Percentiles rank a stretch among this genome's conserved stretches.
phyloP scores from a whole-genome alignment of 2,888 invertebrate species.

The Baccha elongata region DNA sequence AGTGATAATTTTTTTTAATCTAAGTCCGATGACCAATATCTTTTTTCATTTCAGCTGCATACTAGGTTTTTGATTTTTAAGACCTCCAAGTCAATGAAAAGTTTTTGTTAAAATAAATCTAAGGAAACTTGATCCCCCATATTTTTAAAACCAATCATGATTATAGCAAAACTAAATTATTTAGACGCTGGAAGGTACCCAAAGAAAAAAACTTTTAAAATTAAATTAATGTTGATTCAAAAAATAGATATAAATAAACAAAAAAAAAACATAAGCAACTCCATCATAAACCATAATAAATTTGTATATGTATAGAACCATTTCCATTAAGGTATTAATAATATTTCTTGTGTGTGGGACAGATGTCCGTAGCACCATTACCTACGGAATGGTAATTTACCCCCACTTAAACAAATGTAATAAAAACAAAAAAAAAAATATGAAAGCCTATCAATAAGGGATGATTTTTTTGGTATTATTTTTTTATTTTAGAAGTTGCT shows the following conservation, averaged over 20 bases:
- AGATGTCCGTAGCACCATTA: constrained; percentile 31
- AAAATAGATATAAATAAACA: neutral
- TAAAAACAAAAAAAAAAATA: constrained; percentile 58
- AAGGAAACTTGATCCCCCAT: no score
- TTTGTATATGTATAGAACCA: neutral
- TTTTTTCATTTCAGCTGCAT: no score
- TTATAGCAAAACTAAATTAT: no score
- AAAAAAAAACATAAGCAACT: no score
- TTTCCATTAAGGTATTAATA: constrained; percentile 38
- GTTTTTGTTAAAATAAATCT: no score
- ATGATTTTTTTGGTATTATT: constrained; percentile 55
- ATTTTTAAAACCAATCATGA: no score
- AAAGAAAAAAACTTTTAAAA: neutral
- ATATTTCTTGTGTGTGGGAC: constrained; percentile 23
- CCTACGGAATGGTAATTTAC: constrained; percentile 47
- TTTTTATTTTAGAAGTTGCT: constrained; percentile 21
- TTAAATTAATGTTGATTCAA: neutral
- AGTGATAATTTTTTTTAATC: no score
- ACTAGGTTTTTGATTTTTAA: no score
- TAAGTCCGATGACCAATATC: no score
- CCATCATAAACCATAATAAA: constrained; percentile 8
- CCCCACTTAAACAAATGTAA: constrained; percentile 54
- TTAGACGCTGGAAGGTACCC: no score
- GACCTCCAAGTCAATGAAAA: no score
- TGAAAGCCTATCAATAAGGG: constrained; percentile 68